Conservation (phyloP, 2,113 vertebrate genomes). For the Sturnus vulgaris region DNA sequence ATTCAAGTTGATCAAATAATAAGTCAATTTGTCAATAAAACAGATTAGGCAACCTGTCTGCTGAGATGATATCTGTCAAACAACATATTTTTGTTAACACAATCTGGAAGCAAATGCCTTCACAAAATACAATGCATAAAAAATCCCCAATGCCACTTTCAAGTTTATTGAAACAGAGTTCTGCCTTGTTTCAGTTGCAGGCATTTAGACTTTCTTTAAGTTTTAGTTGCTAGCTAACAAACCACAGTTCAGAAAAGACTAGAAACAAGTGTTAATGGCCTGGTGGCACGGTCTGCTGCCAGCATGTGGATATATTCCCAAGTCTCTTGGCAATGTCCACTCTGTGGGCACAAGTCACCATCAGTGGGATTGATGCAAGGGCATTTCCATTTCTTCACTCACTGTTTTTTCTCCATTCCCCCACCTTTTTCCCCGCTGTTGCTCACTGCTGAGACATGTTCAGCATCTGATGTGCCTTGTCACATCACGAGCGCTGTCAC, state of each 20-base stretch:
- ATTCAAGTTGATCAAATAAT: slow-evolving; percentile 77
- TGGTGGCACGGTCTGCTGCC: not conserved
- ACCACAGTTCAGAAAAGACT: not conserved
- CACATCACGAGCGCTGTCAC: not conserved
- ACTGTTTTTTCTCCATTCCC: not conserved
- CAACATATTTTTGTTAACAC: slow-evolving; percentile 53
- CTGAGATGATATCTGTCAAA: slow-evolving; percentile 64
- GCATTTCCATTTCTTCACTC: fast-evolving
- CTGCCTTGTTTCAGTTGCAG: not conserved
- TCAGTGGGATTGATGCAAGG: not conserved
- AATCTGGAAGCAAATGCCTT: slow-evolving; percentile 35
- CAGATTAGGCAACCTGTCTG: slow-evolving; percentile 63
- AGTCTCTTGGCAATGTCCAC: not conserved
- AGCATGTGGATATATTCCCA: not conserved
- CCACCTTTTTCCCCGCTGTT: not conserved
- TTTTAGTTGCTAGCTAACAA: not conserved
- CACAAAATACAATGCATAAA: slow-evolving; percentile 29
- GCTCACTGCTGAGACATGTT: not conserved
- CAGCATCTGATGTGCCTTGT: not conserved
- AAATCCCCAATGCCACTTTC: not conserved
- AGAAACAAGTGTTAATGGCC: not conserved
- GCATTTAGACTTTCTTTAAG: not conserved
- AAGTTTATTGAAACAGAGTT: not conserved
- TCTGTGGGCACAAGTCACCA: not conserved
- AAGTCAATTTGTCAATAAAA: slow-evolving; percentile 76